Evolutionary conservation across 2,888 invertebrate species (phyloP), one percentile per base, ranked within the genome.

Genomic region (Dendrolimus houi): DNA sequence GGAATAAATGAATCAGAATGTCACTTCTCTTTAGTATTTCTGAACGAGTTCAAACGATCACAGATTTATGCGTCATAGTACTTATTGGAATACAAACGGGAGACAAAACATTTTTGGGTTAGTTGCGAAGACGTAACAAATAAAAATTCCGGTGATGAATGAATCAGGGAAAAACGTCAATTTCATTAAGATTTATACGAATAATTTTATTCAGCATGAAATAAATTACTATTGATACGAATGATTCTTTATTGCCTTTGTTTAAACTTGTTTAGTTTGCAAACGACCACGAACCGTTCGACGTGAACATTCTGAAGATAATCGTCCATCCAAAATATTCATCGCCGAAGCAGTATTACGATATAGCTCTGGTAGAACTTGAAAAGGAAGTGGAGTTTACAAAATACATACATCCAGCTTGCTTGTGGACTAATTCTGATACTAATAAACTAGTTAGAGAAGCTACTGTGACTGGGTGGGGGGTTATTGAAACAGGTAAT

Each of bases 401-500:
- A 6, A 62, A 58, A 14, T 64, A 64, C 40, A 59, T 81, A 8
- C 79, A 80, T 56, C 85, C 87, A 2, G 85, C 83, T 10, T 87
- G 87, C 57, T 59, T 87, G 40, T 83, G 77, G 78, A 61, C 61
- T 0, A 62, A 61, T 9, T 63, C 60, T 12, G 66, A 77, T 56
- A 68, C 65, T 0, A 64, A 56, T 41, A 56, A 42, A 0, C 62
- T 78, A 17, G 76, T 75, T 0, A 57, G 47, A 0, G 60, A 72
- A 41, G 80, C 75, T 8, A 71, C 64, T 1, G 55, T 79, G 1
- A 79, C 83, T 54, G 86, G 85, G 2, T 86, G 86, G 85, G 83
- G 85, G 0, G 75, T 77, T 7, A 67, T 75, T 0, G 69, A 81
- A 58, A 60, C 71, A 58, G 72, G 85, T 84, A 66, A 63, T 29